A percentile compares a stretch with the other conserved stretches of the same genome.
Evolutionary conservation across 2,888 invertebrate species (phyloP).

Genomic region (Anorthoa munda): DNA sequence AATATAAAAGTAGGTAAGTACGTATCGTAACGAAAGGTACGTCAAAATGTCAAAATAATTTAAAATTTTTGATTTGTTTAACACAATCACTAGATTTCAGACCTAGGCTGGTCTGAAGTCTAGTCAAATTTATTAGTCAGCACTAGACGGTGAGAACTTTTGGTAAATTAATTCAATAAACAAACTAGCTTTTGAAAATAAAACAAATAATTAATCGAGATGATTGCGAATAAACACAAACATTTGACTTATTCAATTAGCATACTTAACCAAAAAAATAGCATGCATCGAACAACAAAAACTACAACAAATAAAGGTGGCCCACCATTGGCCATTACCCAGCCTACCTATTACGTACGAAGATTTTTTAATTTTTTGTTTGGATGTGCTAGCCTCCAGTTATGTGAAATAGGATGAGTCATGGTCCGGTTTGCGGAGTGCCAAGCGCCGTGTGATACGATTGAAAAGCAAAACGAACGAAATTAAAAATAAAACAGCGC

Average conservation of each 20-base stretch:
- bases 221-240: not conserved
- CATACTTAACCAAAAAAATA: not conserved
- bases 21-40: not conserved
- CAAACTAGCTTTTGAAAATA: too few relatives aligned
- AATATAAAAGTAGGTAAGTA: too few relatives aligned
- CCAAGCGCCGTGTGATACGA: conserved; percentile 65
- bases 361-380: conserved; percentile 44
- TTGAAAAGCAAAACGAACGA: conserved; percentile 67
- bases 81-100: not conserved
- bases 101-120: not conserved
- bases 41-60: not conserved
- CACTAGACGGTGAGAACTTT: not conserved
- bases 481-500: conserved; percentile 67
- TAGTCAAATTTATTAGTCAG: not conserved
- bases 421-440: conserved; percentile 66
- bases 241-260: not conserved
- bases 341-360: conserved; percentile 5
- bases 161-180: too few relatives aligned
- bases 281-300: not conserved
- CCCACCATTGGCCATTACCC: not conserved
- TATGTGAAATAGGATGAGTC: conserved; percentile 66
- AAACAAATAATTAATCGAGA: not conserved
- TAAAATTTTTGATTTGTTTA: not conserved
- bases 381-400: conserved; percentile 55
- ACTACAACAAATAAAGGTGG: not conserved